Conservation (phyloP, 1,140 invertebrate species). For the Cyclina sinensis region DNA sequence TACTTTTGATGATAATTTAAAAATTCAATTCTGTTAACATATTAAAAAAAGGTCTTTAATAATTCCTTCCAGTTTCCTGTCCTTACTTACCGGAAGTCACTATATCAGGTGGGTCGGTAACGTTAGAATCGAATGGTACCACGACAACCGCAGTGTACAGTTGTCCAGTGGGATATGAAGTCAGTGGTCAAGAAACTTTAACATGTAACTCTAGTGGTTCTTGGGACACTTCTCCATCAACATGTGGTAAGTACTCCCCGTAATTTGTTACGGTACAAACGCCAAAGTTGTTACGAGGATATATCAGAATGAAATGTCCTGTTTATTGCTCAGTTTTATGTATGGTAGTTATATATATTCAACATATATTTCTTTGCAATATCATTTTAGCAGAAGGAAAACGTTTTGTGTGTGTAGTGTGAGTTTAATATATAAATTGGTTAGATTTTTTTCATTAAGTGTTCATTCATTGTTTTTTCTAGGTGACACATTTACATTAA, state of each 20-base stretch:
- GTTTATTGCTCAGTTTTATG: too few species aligned
- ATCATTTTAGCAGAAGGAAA: too few species aligned
- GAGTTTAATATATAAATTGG: too few species aligned
- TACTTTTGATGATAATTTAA: neutral
- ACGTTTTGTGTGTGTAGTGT: too few species aligned
- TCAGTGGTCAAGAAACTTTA: neutral
- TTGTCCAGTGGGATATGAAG: constrained; percentile 41
- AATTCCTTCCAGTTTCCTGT: constrained; percentile 17
- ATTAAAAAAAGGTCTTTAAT: neutral
- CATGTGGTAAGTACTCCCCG: constrained; percentile 25
- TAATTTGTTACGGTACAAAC: too few species aligned
- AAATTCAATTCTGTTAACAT: neutral
- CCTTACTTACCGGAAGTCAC: neutral
- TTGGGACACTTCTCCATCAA: neutral
- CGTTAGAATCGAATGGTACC: neutral
- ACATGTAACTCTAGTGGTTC: constrained; percentile 29
- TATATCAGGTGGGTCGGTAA: neutral
- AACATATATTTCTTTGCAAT: too few species aligned
- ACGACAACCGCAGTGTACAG: constrained; percentile 25
- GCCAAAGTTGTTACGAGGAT: too few species aligned
- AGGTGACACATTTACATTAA: too few species aligned
- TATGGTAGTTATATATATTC: too few species aligned
- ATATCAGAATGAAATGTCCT: too few species aligned
- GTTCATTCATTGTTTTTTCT: too few species aligned
- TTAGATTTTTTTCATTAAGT: too few species aligned